These are phyloP conservation scores for Isotomurus palustris DNA, from an alignment of 2,888 invertebrate genomes.

Conservation along the genomic window DNA sequence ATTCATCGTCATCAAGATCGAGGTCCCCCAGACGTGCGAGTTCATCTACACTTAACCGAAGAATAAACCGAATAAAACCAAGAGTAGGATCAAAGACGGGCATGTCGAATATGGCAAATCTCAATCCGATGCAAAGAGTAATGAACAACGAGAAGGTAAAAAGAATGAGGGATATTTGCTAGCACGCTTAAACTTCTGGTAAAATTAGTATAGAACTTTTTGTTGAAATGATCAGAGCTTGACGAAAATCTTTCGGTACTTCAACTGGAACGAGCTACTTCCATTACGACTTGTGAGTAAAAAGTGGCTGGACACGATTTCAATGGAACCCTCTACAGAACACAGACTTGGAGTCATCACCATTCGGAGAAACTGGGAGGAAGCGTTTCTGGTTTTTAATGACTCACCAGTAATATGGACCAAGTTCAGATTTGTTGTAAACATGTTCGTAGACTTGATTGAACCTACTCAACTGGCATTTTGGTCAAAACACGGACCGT, in stretches of 20 bases:
- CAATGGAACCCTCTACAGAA: constrained; percentile 18
- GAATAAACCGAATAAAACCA: background rate
- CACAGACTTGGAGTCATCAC: constrained; percentile 25
- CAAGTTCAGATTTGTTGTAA: constrained; percentile 32
- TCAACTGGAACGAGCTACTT: constrained; percentile 42
- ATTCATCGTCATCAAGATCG: background rate
- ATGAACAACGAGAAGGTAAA: constrained; percentile 22
- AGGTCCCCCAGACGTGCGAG: too few relatives aligned
- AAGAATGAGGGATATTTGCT: background rate
- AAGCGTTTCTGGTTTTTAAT: constrained; percentile 35
- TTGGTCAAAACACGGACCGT: constrained; percentile 39
- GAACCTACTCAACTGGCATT: constrained; percentile 37
- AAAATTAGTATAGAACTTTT: background rate
- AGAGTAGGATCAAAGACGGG: background rate
- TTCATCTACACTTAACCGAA: background rate
- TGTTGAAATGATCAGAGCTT: constrained; percentile 22
- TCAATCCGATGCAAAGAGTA: constrained; percentile 16
- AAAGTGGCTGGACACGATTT: constrained; percentile 38
- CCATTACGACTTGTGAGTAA: constrained; percentile 35
- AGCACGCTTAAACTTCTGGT: background rate
- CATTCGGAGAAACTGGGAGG: constrained; percentile 21
- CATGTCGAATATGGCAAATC: background rate
- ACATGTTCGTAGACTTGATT: constrained; percentile 32
- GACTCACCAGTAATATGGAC: constrained; percentile 36
- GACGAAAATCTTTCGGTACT: constrained; percentile 29